These are phyloP conservation scores for Eubasilissa regina DNA, from an alignment of 1,140 invertebrate species.

Conservation along the genomic window DNA sequence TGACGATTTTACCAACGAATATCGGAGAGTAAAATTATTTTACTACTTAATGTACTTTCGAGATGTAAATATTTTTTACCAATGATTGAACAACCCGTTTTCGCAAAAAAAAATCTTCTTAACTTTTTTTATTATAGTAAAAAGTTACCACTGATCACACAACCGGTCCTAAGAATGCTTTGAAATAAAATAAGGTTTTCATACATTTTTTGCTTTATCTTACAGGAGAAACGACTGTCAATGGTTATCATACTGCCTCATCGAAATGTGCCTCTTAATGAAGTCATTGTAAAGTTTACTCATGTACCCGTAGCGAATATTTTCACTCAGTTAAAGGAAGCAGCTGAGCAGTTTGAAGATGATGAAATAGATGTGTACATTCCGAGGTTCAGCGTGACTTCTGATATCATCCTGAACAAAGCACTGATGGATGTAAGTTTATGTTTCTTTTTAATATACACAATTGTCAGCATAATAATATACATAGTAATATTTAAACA, in stretches of 20 bases:
- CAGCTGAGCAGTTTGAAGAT: conserved; percentile 68
- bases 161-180: too few relatives aligned
- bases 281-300: conserved; percentile 72
- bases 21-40: too few relatives aligned
- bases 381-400: conserved; percentile 81
- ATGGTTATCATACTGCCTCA: conserved; percentile 81
- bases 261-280: conserved; percentile 67
- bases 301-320: conserved; percentile 73
- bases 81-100: too few relatives aligned
- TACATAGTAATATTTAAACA: too few relatives aligned
- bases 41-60: too few relatives aligned
- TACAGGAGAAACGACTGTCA: conserved; percentile 76
- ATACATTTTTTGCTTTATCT: conserved; percentile 45
- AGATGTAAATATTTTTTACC: too few relatives aligned
- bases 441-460: neutral
- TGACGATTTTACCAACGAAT: too few relatives aligned
- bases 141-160: too few relatives aligned
- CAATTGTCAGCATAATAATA: neutral
- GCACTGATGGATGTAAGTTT: conserved; percentile 72
- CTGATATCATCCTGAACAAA: conserved; percentile 75
- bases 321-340: conserved; percentile 70
- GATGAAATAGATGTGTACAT: conserved; percentile 79
- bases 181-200: neutral
- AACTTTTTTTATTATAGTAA: too few relatives aligned
- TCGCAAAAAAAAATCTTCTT: too few relatives aligned